Conservation (phyloP, 2,888 invertebrate genomes). For the Phengaris alcon region DNA sequence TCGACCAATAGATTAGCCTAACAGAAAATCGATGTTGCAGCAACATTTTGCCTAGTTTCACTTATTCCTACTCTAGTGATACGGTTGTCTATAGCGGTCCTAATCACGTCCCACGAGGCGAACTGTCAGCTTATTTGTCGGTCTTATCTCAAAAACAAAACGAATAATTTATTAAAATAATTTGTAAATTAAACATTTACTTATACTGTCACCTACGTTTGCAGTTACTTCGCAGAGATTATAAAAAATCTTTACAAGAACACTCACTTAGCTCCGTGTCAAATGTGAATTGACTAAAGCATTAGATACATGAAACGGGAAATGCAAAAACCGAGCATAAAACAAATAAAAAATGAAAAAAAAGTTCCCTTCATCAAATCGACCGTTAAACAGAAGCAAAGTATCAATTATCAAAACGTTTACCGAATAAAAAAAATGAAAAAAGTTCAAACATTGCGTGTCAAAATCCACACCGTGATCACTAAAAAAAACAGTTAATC, state of each 20-base stretch:
- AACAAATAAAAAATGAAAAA: constrained; percentile 42
- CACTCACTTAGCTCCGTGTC: background rate
- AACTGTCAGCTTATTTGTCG: too few species aligned
- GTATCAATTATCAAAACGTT: constrained; percentile 54
- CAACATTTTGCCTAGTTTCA: too few species aligned
- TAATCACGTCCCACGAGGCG: too few species aligned
- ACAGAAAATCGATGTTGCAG: too few species aligned
- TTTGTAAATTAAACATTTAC: too few species aligned
- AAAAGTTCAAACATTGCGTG: constrained; percentile 64
- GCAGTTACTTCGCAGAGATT: background rate
- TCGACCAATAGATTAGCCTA: too few species aligned
- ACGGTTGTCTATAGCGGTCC: too few species aligned
- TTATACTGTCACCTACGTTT: too few species aligned
- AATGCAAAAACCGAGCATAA: constrained; percentile 33
- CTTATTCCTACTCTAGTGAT: too few species aligned
- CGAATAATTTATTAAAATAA: too few species aligned
- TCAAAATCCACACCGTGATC: constrained; percentile 61
- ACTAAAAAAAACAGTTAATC: constrained; percentile 57
- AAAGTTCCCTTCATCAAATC: constrained; percentile 49
- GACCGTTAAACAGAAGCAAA: constrained; percentile 65
- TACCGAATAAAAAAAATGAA: constrained; percentile 44
- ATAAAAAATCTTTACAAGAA: background rate
- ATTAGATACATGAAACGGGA: background rate
- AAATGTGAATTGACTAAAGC: background rate
- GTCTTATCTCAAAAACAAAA: too few species aligned